Conservation (phyloP, 2,888 invertebrate genomes). For the Ellobium chinense region DNA sequence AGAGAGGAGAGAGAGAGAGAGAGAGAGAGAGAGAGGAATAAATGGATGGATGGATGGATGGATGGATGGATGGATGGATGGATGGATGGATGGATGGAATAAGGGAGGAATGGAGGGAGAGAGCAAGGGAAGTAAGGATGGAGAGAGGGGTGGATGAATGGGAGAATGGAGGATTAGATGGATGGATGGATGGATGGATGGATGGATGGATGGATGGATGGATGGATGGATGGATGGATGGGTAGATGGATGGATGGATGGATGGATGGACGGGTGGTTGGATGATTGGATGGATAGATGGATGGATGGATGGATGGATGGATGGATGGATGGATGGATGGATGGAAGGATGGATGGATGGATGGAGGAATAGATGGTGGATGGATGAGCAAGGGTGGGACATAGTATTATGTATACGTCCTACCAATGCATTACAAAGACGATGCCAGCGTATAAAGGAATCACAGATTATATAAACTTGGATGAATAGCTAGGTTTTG, state of each 20-base stretch:
- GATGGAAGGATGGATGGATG: background rate
- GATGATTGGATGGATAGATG: background rate
- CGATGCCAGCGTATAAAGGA: too few species aligned
- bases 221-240: background rate
- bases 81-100: background rate
- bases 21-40: background rate
- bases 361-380: background rate
- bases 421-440: too few species aligned
- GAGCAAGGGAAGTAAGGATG: background rate
- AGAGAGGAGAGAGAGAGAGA: background rate
- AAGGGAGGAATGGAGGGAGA: background rate
- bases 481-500: too few species aligned
- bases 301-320: background rate
- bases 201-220: background rate
- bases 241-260: background rate
- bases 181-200: background rate
- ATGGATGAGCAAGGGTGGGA: too few species aligned
- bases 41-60: background rate
- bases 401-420: too few species aligned
- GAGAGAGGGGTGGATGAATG: background rate
- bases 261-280: background rate
- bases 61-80: background rate
- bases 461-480: too few species aligned
- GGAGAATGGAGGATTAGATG: background rate
- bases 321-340: background rate